A percentile compares a stretch with the other conserved stretches of the same genome.
phyloP scores from a whole-genome alignment of 2,113 vertebrate genomes.

The Peromyscus leucopus region DNA sequence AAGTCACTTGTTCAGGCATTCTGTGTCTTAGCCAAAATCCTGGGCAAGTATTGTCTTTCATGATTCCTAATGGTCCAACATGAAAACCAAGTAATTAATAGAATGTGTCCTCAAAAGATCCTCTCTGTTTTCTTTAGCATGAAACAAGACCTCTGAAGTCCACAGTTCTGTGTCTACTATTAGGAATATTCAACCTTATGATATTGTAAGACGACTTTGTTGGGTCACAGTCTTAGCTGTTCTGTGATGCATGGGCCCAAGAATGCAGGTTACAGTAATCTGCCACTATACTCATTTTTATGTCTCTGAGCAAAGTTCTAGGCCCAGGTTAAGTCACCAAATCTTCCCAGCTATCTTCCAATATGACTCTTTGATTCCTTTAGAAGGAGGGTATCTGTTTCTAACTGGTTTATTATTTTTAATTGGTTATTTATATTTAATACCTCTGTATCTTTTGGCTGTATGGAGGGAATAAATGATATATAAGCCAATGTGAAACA shows the following conservation, averaged over 20 bases:
- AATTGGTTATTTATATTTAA: slow-evolving; percentile 67
- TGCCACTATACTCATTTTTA: neutral
- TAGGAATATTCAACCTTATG: neutral
- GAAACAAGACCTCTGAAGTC: neutral
- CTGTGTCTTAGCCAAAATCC: neutral
- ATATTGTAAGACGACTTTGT: neutral
- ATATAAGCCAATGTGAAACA: slow-evolving; percentile 68
- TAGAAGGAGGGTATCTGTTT: slow-evolving; percentile 41
- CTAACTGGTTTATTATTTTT: slow-evolving; percentile 8
- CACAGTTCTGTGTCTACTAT: neutral
- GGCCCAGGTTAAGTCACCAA: neutral
- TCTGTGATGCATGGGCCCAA: neutral
- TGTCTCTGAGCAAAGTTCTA: neutral
- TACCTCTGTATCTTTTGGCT: slow-evolving; percentile 58
- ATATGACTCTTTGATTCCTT: slow-evolving; percentile 6
- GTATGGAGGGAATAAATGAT: slow-evolving; percentile 42
- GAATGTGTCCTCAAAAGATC: neutral
- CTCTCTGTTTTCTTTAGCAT: neutral
- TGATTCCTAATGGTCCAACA: neutral
- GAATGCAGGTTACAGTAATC: too few relatives aligned
- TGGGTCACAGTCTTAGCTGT: neutral
- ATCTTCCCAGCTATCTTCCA: neutral
- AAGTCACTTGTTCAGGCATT: neutral
- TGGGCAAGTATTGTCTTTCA: neutral
- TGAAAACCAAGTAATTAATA: neutral